A percentile compares a stretch with the other conserved stretches of the same genome.
phyloP scores from a whole-genome alignment of 2,888 invertebrate species.

The Tetramorium bicarinatum region DNA sequence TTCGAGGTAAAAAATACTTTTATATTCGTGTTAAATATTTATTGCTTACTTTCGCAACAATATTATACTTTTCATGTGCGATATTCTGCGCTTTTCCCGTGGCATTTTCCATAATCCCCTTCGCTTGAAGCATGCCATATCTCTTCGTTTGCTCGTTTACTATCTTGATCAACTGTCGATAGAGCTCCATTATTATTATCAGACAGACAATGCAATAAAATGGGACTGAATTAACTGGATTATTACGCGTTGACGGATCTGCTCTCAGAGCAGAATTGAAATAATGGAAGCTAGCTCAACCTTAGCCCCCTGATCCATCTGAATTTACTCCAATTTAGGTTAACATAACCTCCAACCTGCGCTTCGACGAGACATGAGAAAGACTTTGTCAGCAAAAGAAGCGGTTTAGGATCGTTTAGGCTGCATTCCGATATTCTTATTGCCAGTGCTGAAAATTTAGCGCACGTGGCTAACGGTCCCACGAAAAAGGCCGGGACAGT shows the following conservation, averaged over 20 bases:
- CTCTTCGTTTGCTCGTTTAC: constrained; percentile 76
- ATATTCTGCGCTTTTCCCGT: constrained; percentile 78
- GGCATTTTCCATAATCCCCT: constrained; percentile 75
- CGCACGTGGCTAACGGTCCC: neutral
- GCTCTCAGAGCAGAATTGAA: neutral
- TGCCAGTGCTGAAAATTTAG: too few species aligned
- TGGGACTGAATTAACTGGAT: neutral
- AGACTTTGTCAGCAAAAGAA: neutral
- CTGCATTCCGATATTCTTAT: neutral
- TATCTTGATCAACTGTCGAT: constrained; percentile 75
- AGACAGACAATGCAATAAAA: neutral
- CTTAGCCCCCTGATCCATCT: neutral
- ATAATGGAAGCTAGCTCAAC: neutral
- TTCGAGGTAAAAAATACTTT: neutral
- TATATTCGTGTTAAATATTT: neutral
- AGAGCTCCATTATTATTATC: constrained; percentile 74
- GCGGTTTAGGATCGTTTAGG: neutral
- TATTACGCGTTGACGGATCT: neutral
- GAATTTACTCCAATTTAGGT: neutral
- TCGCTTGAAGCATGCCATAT: constrained; percentile 75
- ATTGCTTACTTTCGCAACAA: constrained; percentile 79
- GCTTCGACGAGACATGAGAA: neutral
- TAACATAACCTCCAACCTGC: neutral
- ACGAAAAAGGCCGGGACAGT: too few species aligned
- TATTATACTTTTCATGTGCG: constrained; percentile 79